phyloP scores from a whole-genome alignment of 2,113 vertebrate genomes.

The Tympanuchus pallidicinctus region DNA sequence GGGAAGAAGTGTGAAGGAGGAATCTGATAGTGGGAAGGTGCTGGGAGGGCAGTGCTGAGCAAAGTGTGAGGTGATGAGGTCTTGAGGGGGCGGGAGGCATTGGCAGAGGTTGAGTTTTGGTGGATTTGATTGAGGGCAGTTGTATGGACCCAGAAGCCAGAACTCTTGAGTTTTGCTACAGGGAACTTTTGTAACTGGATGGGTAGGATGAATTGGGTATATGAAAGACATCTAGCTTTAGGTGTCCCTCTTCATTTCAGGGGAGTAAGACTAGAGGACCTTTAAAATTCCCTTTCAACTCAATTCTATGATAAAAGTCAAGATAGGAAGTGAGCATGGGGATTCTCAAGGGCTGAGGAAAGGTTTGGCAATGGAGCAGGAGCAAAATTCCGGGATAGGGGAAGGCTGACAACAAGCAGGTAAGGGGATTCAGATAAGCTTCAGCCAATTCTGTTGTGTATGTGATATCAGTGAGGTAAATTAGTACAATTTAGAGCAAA shows the following conservation, averaged over 20 bases:
- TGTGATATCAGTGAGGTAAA: not conserved
- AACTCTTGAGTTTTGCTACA: not conserved
- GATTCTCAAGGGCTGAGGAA: not conserved
- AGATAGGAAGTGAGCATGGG: not conserved
- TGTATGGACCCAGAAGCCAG: not conserved
- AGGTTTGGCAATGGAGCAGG: not conserved
- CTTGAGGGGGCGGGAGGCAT: not conserved
- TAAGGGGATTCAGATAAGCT: not conserved
- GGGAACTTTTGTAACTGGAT: not conserved
- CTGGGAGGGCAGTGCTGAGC: not conserved
- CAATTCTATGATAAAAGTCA: not conserved
- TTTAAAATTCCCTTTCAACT: too few relatives aligned
- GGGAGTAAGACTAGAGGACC: too few relatives aligned
- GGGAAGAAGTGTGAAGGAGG: not conserved
- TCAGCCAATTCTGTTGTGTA: not conserved
- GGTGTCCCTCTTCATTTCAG: too few relatives aligned
- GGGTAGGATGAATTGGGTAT: not conserved
- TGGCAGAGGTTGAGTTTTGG: not conserved
- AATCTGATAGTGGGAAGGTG: not conserved
- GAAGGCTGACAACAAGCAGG: not conserved
- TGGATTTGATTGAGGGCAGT: not conserved
- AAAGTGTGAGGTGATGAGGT: not conserved
- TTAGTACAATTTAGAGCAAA: not conserved
- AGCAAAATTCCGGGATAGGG: not conserved
- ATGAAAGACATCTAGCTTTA: too few relatives aligned